phyloP scores from a whole-genome alignment of 2,113 vertebrate genomes.

The Vimba vimba region DNA sequence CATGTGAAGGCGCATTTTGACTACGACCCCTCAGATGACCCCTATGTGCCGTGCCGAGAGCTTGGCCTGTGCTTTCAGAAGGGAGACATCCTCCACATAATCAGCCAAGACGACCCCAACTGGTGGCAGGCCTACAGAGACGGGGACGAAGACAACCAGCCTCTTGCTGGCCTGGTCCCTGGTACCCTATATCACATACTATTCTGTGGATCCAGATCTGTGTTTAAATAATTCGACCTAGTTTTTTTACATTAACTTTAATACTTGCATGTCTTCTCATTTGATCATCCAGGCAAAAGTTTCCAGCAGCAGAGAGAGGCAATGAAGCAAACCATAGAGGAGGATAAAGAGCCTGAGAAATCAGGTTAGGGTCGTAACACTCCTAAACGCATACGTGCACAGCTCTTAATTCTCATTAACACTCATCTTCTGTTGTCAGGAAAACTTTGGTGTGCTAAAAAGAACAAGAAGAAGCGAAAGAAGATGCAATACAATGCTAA shows the following conservation, averaged over 20 bases:
- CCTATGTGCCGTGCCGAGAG: constrained; percentile 95
- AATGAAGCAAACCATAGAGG: constrained; percentile 99
- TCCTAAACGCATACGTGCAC: not conserved
- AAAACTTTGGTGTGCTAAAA: constrained; percentile 98
- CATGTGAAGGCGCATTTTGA: constrained; percentile 98
- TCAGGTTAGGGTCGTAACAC: constrained; percentile 78
- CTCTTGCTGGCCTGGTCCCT: constrained; percentile 93
- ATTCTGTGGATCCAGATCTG: not conserved
- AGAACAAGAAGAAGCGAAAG: constrained; percentile 99
- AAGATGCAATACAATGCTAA: constrained; percentile 92
- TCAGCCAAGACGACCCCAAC: constrained; percentile 97
- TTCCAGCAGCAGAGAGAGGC: constrained; percentile 99
- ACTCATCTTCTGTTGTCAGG: constrained; percentile 71
- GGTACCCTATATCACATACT: constrained; percentile 72
- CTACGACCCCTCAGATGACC: constrained; percentile 98
- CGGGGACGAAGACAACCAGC: constrained; percentile 97
- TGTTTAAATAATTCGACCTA: not conserved
- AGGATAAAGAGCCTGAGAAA: constrained; percentile 98
- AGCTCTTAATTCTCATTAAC: constrained; percentile 4
- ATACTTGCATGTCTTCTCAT: not conserved
- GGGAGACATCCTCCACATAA: constrained; percentile 97
- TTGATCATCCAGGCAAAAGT: constrained; percentile 83
- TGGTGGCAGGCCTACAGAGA: constrained; percentile 99
- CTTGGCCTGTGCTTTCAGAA: constrained; percentile 97
- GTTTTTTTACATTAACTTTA: not conserved